Base-by-base conservation (phyloP, 2,113 vertebrate species). In the Ammodytes marinus region DNA sequence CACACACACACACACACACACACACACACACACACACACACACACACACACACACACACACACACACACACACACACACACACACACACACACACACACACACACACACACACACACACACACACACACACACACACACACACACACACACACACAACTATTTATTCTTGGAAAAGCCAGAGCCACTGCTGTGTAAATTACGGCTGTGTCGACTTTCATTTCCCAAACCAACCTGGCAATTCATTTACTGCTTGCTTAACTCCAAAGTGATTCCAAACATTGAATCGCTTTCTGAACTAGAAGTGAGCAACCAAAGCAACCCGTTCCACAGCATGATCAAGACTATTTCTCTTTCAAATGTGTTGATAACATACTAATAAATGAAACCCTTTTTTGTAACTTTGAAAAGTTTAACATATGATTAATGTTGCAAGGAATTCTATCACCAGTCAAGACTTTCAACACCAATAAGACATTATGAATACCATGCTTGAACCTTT, bases 151-250 rank as follows among this genome's bases (percentile, higher is more conserved):
- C 60, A 42, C 45, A 52, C 42, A 82, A 68, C 27, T 5, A 60
- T 35, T 67, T 39, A 53, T 78, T 70, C 63, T 64, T 58, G 61
- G 80, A 83, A 88, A 87, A 63, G 52, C 37, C 27, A 19, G 17
- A 83, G 45, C 46, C 42, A 76, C 53, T 50, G 17, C 42, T 69
- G 63, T 69, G 49, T 43, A 71, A 63, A 42, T 67, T 27, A 73
- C 67, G 5, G 3, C 17, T 19, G 73, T 52, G 52, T 71, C 72
- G 55, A 65, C 53, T 82, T 87, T 81, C 43, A 58, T 66, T 80
- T 71, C 64, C 77, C 61, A 75, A 75, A 68, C 39, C 49, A 77
- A 63, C 43, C 4, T 43, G 5, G 55, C 39, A 8, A 73, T 71
- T 77, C 1, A 79, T 53, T 77, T 42, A 80, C 19, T 47, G 57